Evolutionary conservation across 2,797 vertebrate genomes (phyloP), one percentile per base, ranked within the genome.

Genomic region (Neolamprologus multifasciatus): DNA sequence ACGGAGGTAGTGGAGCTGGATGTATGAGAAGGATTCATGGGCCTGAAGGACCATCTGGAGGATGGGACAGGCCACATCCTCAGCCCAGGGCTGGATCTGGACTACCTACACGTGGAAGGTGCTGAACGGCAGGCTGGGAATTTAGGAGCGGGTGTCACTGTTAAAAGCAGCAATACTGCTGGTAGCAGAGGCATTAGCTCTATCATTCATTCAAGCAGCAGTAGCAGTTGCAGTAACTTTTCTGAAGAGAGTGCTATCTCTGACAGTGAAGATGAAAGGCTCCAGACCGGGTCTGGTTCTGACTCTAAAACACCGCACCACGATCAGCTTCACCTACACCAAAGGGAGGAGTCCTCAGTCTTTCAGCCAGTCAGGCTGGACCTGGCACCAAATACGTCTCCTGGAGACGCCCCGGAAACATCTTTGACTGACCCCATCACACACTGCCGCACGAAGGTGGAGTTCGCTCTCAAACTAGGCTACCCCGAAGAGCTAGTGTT

Each of bases 401-500:
- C 69, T 3, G 96, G 89, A 83, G 95, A 96, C 79, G 92, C 91
- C 57, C 88, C 94, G 5, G 95, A 97, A 86, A 94, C 96, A 81
- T 94, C 96, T 55, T 91, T 94, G 38, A 86, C 94, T 8, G 96
- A 97, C 82, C 95, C 95, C 11, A 81, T 96, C 55, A 97, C 96
- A 86, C 97, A 98, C 92, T 98, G 98, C 95, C 98, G 97, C 95
- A 96, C 96, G 52, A 99, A 99, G 95, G 96, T 99, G 93, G 98
- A 99, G 88, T 99, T 99, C 94, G 98, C 99, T 86, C 97, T 99
- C 84, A 99, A 99, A 92, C 96, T 99, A 74, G 98, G 98, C 91
- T 99, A 99, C 93, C 96, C 98, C 7, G 98, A 99, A 94, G 98
- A 98, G 79, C 97, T 99, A 90, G 97, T 99, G 91, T 96, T 97